Evolutionary conservation across 2,797 vertebrate species (phyloP).

Genomic region (Molossus alvarezi): DNA sequence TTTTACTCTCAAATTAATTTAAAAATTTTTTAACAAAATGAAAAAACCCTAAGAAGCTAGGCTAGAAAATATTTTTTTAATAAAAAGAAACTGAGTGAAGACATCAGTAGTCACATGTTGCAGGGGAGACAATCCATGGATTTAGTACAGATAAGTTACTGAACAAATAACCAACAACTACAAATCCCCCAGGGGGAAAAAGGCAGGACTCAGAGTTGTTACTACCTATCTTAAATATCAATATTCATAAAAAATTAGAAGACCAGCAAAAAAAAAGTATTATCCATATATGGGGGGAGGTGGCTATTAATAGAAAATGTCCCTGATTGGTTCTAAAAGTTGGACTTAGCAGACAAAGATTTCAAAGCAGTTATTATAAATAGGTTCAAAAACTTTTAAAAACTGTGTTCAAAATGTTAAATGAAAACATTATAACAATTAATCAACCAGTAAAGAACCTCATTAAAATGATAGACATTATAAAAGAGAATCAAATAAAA

Average conservation of each 20-base stretch:
- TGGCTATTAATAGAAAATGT: not conserved
- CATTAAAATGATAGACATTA: not conserved
- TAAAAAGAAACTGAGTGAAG: not conserved
- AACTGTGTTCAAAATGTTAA: not conserved
- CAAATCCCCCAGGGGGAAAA: not conserved
- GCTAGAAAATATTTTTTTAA: not conserved
- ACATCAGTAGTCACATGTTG: not conserved
- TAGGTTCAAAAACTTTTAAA: conserved; percentile 17
- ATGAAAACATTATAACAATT: not conserved
- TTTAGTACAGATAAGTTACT: conserved; percentile 1
- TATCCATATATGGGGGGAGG: not conserved
- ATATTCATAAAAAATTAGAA: not conserved
- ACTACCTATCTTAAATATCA: not conserved
- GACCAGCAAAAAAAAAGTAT: not conserved
- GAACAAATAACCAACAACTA: not conserved
- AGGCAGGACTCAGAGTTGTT: not conserved
- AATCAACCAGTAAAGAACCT: not conserved
- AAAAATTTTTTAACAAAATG: too few species aligned
- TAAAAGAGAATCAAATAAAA: not conserved
- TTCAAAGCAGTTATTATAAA: not conserved
- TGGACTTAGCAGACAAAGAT: not conserved
- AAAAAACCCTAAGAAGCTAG: not conserved
- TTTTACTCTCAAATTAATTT: too few species aligned
- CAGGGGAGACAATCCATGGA: not conserved
- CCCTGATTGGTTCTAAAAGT: not conserved